Evolutionary conservation across 92 coral and sea anemone species (phyloP), one percentile per base, ranked within the genome.

Genomic region (Hydrozoanthus gracilis): DNA sequence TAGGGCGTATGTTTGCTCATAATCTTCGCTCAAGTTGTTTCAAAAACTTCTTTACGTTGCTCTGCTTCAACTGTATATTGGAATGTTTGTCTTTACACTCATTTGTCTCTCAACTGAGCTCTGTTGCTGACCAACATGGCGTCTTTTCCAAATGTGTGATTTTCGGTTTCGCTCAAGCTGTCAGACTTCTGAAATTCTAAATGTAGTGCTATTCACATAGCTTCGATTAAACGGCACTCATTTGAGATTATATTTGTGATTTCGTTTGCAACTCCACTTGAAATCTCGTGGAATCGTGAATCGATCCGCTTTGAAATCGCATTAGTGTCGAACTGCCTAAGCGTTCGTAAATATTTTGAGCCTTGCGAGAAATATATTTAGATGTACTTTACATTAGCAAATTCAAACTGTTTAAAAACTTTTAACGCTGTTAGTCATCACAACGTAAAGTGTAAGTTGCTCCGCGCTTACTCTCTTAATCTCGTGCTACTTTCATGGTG

Each of bases 241-340:
- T 27, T 27, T 27, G 39, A 0, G 39, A 27, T 8, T 56, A 8
- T 15, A 56, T 56, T 56, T 56, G 64, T 8, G 0, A 56, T 56
- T 56, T 56, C 64, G 64, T 56, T 56, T 56, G 64, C 64, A 56
- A 56, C 64, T 56, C 64, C 64, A 56, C 2, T 56, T 56, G 64
- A 56, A 56, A 56, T 56, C 64, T 56, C 64, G 64, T 56, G 64
- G 64, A 56, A 56, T 56, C 64, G 64, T 56, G 64, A 56, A 56
- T 56, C 64, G 64, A 56, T 56, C 64, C 64, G 10, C 15, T 56
- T 56, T 56, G 64, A 56, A 56, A 56, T 56, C 2, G 64, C 64
- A 8, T 56, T 56, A 9, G 10, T 56, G 10, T 56, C 10, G 64
- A 15, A 9, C 64, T 15, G 64, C 64, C 15, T 56, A 8, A 8